Conservation (phyloP, 1,140 invertebrate genomes). For the Drosophila lini region DNA sequence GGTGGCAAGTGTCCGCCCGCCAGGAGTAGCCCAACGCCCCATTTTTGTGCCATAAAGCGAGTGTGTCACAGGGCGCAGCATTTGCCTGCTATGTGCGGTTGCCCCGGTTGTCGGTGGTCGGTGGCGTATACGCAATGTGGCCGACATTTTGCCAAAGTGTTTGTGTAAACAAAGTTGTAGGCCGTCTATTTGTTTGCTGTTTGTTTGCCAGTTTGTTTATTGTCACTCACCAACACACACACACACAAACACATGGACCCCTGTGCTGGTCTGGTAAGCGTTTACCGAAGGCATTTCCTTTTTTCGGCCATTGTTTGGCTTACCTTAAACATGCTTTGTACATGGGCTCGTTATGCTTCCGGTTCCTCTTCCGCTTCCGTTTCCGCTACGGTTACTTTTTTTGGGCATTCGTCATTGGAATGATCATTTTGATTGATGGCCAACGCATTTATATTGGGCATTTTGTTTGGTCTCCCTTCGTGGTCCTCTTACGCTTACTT, state of each 20-base stretch:
- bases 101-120: slow-evolving; percentile 44
- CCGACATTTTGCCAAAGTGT: slow-evolving; percentile 72
- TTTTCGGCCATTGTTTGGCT: slow-evolving; percentile 45
- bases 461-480: slow-evolving; percentile 18
- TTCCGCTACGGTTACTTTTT: slow-evolving; percentile 29
- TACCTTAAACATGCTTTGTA: slow-evolving; percentile 55
- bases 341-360: slow-evolving; percentile 45
- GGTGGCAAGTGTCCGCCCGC: slow-evolving; percentile 12
- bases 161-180: slow-evolving; percentile 78
- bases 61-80: slow-evolving; percentile 58
- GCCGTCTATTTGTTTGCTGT: slow-evolving; percentile 74
- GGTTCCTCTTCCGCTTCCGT: slow-evolving; percentile 58
- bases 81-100: slow-evolving; percentile 51
- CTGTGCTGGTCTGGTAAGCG: slow-evolving; percentile 16
- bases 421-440: slow-evolving; percentile 72
- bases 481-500: background rate
- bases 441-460: slow-evolving; percentile 58
- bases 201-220: slow-evolving; percentile 71
- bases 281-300: slow-evolving; percentile 72
- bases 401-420: slow-evolving; percentile 35
- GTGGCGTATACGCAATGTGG: slow-evolving; percentile 76
- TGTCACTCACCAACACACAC: slow-evolving; percentile 42
- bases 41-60: slow-evolving; percentile 3
- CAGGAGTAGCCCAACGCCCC: background rate
- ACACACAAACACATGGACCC: slow-evolving; percentile 6